These are phyloP conservation scores for Strigamia crassipes DNA, from an alignment of 2,888 invertebrate genomes.

Conservation along the genomic window DNA sequence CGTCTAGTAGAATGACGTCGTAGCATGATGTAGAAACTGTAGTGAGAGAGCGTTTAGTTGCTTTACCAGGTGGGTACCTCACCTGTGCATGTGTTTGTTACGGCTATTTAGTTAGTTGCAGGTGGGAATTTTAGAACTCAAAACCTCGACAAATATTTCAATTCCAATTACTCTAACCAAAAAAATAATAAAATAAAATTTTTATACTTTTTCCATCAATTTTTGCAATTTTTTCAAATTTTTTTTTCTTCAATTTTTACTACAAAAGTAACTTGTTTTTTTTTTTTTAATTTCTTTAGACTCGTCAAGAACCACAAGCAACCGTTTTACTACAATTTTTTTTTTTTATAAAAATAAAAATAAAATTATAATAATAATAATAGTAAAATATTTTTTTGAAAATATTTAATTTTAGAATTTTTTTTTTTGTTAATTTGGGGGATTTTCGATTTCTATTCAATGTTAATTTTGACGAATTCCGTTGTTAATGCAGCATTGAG, in stretches of 20 bases:
- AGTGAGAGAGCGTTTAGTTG: slow-evolving; percentile 10
- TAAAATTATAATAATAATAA: too few species aligned
- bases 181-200: neutral
- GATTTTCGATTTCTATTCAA: neutral
- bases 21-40: neutral
- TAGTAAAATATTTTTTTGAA: too few species aligned
- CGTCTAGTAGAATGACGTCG: slow-evolving; percentile 10
- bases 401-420: too few species aligned
- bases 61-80: slow-evolving; percentile 10
- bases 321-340: neutral
- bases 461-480: neutral
- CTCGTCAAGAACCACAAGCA: neutral
- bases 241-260: neutral
- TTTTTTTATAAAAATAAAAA: too few species aligned
- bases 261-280: neutral
- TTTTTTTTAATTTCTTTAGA: neutral
- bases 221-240: neutral
- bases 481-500: neutral
- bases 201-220: neutral
- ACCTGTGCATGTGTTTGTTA: slow-evolving; percentile 10
- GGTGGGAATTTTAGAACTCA: neutral
- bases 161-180: neutral
- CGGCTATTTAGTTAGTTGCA: neutral
- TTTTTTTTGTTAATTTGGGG: too few species aligned
- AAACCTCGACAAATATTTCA: neutral